phyloP scores from a whole-genome alignment of 2,113 vertebrate genomes.

The Periophthalmodon schlosseri region DNA sequence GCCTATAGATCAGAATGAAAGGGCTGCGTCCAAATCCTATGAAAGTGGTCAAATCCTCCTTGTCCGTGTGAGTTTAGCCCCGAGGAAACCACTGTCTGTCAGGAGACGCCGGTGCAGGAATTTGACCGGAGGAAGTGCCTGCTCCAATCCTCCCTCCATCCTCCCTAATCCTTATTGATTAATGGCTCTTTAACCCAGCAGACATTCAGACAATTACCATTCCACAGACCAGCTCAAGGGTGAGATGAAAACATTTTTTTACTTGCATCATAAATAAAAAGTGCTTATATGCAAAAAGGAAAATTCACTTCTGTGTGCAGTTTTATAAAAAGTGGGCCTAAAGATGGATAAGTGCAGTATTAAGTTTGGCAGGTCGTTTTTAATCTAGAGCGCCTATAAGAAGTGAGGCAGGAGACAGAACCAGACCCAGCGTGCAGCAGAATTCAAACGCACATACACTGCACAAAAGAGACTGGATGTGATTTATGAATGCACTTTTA shows the following conservation, averaged over 20 bases:
- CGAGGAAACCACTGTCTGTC: slow-evolving; percentile 27
- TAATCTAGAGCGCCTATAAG: slow-evolving; percentile 8
- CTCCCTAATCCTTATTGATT: slow-evolving; percentile 59
- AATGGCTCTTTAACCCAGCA: slow-evolving; percentile 40
- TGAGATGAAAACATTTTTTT: slow-evolving; percentile 7
- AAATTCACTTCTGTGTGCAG: slow-evolving; percentile 8
- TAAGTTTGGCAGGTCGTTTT: slow-evolving; percentile 23
- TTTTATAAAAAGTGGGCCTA: neutral
- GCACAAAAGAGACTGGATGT: neutral
- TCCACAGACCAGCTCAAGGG: slow-evolving; percentile 23
- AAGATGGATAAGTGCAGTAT: slow-evolving; percentile 17
- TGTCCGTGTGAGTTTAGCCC: slow-evolving; percentile 25
- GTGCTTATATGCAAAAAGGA: slow-evolving; percentile 2
- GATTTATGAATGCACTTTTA: neutral
- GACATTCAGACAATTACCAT: slow-evolving; percentile 38
- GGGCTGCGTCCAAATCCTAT: slow-evolving; percentile 43
- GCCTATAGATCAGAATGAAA: slow-evolving; percentile 29
- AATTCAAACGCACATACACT: neutral
- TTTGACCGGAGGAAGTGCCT: slow-evolving; percentile 32
- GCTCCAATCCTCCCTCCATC: slow-evolving; percentile 24
- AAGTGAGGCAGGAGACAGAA: neutral
- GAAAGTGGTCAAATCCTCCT: slow-evolving; percentile 48
- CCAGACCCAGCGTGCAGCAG: neutral
- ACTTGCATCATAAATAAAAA: slow-evolving; percentile 9
- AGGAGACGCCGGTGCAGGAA: slow-evolving; percentile 18